Percentiles rank a stretch among this genome's conserved stretches.
These are phyloP conservation scores for Patella depressa DNA, from an alignment of 2,888 invertebrate genomes.

Conservation along the genomic window DNA sequence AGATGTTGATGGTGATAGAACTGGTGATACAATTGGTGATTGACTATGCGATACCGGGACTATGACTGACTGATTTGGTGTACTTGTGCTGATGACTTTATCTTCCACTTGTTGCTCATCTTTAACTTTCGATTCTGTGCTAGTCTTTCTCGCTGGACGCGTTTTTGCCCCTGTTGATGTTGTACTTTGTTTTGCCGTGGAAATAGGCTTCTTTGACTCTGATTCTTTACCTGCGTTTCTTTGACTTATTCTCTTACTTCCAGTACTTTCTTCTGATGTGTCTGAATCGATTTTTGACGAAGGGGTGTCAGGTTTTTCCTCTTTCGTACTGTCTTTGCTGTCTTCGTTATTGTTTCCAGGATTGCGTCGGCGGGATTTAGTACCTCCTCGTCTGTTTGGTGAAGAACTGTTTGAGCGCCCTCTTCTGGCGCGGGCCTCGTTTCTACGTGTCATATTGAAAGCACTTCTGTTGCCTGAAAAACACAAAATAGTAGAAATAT, in stretches of 20 bases:
- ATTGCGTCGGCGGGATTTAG: slow-evolving; percentile 33
- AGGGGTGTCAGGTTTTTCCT: slow-evolving; percentile 19
- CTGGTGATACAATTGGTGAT: background rate
- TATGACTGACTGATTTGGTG: background rate
- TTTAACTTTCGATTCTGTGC: slow-evolving; percentile 8
- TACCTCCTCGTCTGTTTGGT: slow-evolving; percentile 27
- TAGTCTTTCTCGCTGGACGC: background rate
- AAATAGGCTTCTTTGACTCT: background rate
- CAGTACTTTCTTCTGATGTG: background rate
- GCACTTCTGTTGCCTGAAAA: slow-evolving; percentile 9
- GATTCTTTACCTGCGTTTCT: slow-evolving; percentile 20
- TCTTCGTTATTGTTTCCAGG: slow-evolving; percentile 23
- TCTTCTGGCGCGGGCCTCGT: slow-evolving; percentile 45
- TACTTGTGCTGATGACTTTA: background rate
- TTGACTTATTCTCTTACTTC: slow-evolving; percentile 19
- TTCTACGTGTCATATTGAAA: slow-evolving; percentile 41
- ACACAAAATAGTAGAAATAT: background rate
- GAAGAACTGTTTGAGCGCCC: slow-evolving; percentile 39
- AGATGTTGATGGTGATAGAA: background rate
- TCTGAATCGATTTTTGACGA: background rate
- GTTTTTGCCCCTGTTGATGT: background rate
- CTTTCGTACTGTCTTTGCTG: slow-evolving; percentile 5
- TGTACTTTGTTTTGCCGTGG: background rate
- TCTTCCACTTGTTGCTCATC: background rate
- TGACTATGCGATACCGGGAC: background rate